Evolutionary conservation across 2,113 vertebrate genomes (phyloP).

Genomic region (Corythaeola cristata): DNA sequence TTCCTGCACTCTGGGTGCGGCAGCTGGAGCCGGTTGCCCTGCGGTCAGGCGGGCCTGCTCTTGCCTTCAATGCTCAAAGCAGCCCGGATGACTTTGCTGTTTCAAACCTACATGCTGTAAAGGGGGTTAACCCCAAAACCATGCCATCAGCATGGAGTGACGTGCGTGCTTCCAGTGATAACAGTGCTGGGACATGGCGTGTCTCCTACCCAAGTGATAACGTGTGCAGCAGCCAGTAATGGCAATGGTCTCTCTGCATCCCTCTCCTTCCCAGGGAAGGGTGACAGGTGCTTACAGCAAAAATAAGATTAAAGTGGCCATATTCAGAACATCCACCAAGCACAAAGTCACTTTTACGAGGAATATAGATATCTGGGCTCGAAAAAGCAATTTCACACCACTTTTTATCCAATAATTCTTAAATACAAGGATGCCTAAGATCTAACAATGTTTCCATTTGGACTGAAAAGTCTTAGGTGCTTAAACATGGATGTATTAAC

Average conservation of each 20-base stretch:
- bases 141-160: neutral
- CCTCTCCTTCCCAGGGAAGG: neutral
- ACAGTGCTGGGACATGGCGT: neutral
- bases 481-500: neutral
- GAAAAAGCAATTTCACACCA: neutral
- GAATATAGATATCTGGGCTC: neutral
- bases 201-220: neutral
- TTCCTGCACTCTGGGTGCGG: fast-evolving
- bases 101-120: neutral
- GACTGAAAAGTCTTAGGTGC: neutral
- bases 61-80: neutral
- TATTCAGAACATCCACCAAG: neutral
- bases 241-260: neutral
- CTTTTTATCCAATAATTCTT: neutral
- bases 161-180: neutral
- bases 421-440: neutral
- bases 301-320: neutral
- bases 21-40: neutral
- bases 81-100: neutral
- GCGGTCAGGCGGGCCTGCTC: neutral
- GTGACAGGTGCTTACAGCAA: neutral
- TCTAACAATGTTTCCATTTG: neutral
- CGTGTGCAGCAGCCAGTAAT: neutral
- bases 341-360: neutral
- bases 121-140: fast-evolving